These are phyloP conservation scores for Drosophila varians DNA, from an alignment of 1,140 invertebrate genomes.

Conservation along the genomic window DNA sequence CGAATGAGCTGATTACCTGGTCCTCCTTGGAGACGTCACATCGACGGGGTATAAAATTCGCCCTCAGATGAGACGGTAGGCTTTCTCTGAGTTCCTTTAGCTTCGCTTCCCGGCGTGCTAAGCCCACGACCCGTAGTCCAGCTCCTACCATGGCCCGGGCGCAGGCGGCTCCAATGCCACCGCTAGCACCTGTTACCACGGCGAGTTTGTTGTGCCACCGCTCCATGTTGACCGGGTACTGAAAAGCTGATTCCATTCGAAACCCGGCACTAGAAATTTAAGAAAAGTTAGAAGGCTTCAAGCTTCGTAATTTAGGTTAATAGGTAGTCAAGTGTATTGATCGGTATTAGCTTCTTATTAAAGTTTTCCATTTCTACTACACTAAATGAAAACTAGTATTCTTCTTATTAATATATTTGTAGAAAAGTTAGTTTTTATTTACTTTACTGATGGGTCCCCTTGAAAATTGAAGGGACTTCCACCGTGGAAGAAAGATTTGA, in stretches of 20 bases:
- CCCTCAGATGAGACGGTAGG: conserved; percentile 59
- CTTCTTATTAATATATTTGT: no score
- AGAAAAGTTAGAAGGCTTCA: not conserved
- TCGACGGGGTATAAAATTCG: conserved; percentile 84
- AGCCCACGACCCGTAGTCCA: conserved; percentile 88
- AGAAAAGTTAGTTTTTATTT: no score
- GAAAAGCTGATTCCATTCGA: not conserved
- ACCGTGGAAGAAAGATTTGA: no score
- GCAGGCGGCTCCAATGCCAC: conserved; percentile 85
- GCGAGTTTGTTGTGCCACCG: conserved; percentile 82
- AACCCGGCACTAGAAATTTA: not conserved
- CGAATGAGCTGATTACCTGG: conserved; percentile 88
- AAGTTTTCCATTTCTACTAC: no score
- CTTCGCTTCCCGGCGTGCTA: conserved; percentile 87
- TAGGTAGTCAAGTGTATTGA: not conserved
- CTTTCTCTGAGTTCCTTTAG: conserved; percentile 84
- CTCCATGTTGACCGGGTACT: conserved; percentile 56
- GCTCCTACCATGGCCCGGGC: conserved; percentile 83
- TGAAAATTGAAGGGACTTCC: no score
- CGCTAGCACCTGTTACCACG: conserved; percentile 84
- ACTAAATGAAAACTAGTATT: no score
- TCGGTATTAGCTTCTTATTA: not conserved
- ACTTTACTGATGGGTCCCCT: no score
- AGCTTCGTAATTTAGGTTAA: conserved; percentile 14
- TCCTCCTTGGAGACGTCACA: conserved; percentile 88